These are phyloP conservation scores for Enteromius radiatus DNA, from an alignment of 2,797 vertebrate species.

Conservation along the genomic window DNA sequence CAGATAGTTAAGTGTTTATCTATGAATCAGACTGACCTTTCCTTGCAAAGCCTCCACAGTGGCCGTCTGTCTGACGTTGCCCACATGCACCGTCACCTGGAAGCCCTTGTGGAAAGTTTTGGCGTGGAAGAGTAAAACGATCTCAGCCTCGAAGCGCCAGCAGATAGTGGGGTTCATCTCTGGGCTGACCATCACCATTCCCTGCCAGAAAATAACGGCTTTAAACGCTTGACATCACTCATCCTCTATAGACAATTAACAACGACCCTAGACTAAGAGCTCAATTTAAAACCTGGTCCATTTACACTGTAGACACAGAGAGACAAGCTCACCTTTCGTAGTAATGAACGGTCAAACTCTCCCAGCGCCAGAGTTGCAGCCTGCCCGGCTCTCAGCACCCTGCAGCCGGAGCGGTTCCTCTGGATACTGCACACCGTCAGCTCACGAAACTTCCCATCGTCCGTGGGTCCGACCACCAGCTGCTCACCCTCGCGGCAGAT, in stretches of 20 bases:
- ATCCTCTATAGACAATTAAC: neutral
- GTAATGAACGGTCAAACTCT: constrained; percentile 89
- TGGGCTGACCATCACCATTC: constrained; percentile 99
- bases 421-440: constrained; percentile 95
- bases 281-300: neutral
- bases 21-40: constrained; percentile 83
- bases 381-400: constrained; percentile 93
- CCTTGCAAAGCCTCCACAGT: constrained; percentile 92
- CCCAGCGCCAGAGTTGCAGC: constrained; percentile 94
- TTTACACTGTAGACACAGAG: neutral
- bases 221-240: neutral
- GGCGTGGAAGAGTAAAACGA: constrained; percentile 94
- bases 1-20: neutral
- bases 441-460: constrained; percentile 87
- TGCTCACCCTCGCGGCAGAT: constrained; percentile 96
- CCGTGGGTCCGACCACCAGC: constrained; percentile 94
- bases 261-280: neutral
- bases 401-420: constrained; percentile 93
- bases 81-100: constrained; percentile 96
- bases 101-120: constrained; percentile 97
- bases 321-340: constrained; percentile 88
- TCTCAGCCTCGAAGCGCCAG: constrained; percentile 96
- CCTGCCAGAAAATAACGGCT: constrained; percentile 73
- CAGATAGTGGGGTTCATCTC: constrained; percentile 98
- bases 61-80: constrained; percentile 95